phyloP scores from a whole-genome alignment of 2,888 invertebrate species.

The Lottia gigantea region DNA sequence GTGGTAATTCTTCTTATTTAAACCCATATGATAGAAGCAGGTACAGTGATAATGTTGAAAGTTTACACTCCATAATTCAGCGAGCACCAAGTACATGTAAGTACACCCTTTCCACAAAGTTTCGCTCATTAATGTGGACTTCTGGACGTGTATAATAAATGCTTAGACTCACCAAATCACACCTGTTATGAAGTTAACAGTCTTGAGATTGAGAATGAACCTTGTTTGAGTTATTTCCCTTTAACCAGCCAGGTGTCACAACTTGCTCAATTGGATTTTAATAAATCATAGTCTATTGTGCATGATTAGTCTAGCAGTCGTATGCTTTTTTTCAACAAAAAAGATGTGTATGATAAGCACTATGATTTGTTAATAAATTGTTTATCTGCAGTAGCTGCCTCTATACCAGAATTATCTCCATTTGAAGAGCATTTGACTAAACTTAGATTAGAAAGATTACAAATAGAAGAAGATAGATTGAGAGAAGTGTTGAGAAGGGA shows the following conservation, averaged over 20 bases:
- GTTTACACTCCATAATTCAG: background rate
- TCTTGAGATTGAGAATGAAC: too few relatives aligned
- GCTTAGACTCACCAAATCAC: too few relatives aligned
- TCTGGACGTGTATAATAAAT: too few relatives aligned
- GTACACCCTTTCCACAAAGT: background rate
- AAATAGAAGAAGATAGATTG: conserved; percentile 59
- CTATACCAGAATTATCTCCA: conserved; percentile 44
- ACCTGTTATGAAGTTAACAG: too few relatives aligned
- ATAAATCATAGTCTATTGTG: too few relatives aligned
- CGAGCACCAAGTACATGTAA: conserved; percentile 14
- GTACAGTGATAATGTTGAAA: background rate
- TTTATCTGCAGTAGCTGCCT: too few relatives aligned
- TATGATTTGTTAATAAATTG: background rate
- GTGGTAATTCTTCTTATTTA: too few relatives aligned
- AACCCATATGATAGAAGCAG: too few relatives aligned
- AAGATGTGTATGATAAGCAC: background rate
- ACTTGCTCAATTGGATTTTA: too few relatives aligned
- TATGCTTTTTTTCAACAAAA: background rate
- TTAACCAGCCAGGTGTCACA: too few relatives aligned
- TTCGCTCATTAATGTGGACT: too few relatives aligned
- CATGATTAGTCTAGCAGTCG: background rate
- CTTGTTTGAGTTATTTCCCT: too few relatives aligned
- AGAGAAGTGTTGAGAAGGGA: conserved; percentile 57
- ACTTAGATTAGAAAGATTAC: conserved; percentile 56
- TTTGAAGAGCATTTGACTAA: conserved; percentile 53